Evolutionary conservation across 2,888 invertebrate genomes (phyloP), one percentile per base, ranked within the genome.

Genomic region (Scelioninae gen. 1): DNA sequence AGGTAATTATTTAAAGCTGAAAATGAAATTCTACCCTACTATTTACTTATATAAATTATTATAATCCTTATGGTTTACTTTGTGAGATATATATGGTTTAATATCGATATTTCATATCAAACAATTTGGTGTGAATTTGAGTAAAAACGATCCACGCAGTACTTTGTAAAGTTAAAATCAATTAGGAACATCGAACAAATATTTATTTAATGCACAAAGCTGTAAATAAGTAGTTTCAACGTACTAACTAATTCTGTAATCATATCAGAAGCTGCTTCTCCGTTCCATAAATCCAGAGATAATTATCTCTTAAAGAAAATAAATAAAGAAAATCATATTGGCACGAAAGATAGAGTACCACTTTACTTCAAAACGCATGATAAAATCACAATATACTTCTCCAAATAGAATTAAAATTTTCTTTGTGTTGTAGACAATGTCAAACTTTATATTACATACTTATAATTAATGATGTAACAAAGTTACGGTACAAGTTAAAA

Each of bases 11-110:
- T 74, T 53, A 9, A 49, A 23, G 49, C 49, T 49, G 23, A 13
- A 45, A 45, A 13, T 45, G 60, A 72, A 72, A 53, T 15, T 23
- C 34, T 60, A 23, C 23, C 3, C 23, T 49, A 23, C 5, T 9
- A 23, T 63, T 74, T 16, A 55, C 55, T 74, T 74, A 63, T 74
- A 43, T 16, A 55, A n/a, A n/a, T n/a, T n/a, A n/a, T 63, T 53
- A 55, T 63, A 68, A 66, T 51, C 53, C 49, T 66, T 23, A 29
- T 53, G 53, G 66, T 53, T 40, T 53, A 66, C 66, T 53, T 66
- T 66, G n/a, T 13, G 6, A 29, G 6, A 13, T 40, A 49, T 66
- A 53, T 66, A 38, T 66, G 53, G 40, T 53, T 66, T 40, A 51
- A 49, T 23, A 40, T 51, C 40, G 38, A 32, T 38, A 53, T 38